Evolutionary conservation across 2,113 vertebrate genomes (phyloP), one percentile per base, ranked within the genome.

Genomic region (Myotis yumanensis): DNA sequence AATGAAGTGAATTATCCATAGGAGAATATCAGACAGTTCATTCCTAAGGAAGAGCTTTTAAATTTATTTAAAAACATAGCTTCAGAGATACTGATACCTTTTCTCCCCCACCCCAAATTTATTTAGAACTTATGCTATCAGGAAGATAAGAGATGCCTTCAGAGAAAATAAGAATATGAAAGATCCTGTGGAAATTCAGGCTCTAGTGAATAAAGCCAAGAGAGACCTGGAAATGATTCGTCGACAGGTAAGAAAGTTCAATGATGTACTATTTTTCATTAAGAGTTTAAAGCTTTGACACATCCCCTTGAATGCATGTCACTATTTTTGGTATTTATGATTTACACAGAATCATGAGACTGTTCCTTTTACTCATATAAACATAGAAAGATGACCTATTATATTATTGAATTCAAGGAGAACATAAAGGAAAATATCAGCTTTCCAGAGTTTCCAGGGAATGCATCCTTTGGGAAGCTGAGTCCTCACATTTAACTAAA

Each of bases 71-170:
- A 89, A 94, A 88, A 43, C 66, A 80, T 46, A 71, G 12, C 17
- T 77, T 93, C 32, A 79, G 62, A 93, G 14, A 22, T 71, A 2
- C 94, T 96, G 90, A 95, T 37, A 12, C 0, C n/a, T 82, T 83
- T 86, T 76, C 48, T 79, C 75, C 66, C 4, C 83, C 25, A 0
- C 96, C 85, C 96, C 97, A 30, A 92, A 80, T 85, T 91, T 93
- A 25, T 98, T 90, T 97, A 99, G 99, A 98, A 99, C 95, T 0
- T 99, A 99, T 1, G 99, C 99, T 80, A 90, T 99, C 96, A 98
- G 98, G 96, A 98, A 99, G 90, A 99, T 99, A 98, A 98, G 98
- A 96, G 99, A 99, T 96, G 98, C 99, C 96, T 99, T 99, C 98
- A 99, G 98, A 98, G 99, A 99, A 98, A 99, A 99, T 97, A 98